Conservation (phyloP, 1,140 invertebrate species). For the Vanessa tameamea region DNA sequence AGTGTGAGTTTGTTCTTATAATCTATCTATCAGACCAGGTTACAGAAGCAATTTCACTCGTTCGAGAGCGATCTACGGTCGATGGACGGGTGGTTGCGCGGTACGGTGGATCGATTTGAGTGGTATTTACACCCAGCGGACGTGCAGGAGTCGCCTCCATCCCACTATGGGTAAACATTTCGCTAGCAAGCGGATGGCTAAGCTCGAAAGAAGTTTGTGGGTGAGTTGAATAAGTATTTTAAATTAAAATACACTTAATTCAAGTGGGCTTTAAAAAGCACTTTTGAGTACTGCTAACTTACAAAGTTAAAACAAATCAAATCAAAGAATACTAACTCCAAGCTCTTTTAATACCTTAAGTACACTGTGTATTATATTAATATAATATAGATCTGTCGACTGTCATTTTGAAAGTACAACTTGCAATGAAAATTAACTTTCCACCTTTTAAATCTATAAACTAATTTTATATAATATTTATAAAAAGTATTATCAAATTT, state of each 20-base stretch:
- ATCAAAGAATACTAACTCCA: too few species aligned
- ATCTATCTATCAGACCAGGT: conserved; percentile 26
- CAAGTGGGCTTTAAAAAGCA: too few species aligned
- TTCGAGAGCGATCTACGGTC: conserved; percentile 46
- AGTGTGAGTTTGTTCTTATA: background rate
- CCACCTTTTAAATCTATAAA: too few species aligned
- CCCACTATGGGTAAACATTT: conserved; percentile 55
- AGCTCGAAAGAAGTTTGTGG: conserved; percentile 53
- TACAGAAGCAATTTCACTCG: conserved; percentile 29
- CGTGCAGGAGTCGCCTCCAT: conserved; percentile 48
- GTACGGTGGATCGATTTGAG: conserved; percentile 64
- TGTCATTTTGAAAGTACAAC: too few species aligned
- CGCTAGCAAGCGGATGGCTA: conserved; percentile 66
- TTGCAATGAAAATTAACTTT: too few species aligned
- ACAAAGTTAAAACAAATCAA: too few species aligned
- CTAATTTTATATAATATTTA: too few species aligned
- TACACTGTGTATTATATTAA: too few species aligned
- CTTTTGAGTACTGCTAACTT: background rate
- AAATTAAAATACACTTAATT: too few species aligned
- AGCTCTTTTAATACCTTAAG: too few species aligned
- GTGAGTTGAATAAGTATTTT: conserved; percentile 32
- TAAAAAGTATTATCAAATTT: too few species aligned
- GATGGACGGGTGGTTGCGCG: conserved; percentile 61
- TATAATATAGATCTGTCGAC: too few species aligned
- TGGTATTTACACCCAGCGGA: conserved; percentile 61